Evolutionary conservation across 2,888 invertebrate genomes (phyloP), one percentile per base, ranked within the genome.

Genomic region (Keiferia lycopersicella): DNA sequence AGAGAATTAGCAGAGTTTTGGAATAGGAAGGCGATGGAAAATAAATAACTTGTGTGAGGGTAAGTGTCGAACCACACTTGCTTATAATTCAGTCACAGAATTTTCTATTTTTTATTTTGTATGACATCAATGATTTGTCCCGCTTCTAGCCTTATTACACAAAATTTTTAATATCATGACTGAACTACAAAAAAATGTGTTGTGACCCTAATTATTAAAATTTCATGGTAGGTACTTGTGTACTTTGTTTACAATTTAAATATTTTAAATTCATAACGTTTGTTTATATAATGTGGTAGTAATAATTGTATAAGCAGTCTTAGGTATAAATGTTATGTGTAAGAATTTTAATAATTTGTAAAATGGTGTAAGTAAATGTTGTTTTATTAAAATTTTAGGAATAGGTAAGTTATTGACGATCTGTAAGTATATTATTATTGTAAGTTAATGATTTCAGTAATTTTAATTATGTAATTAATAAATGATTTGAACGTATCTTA

Each of bases 1-100:
- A 84, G 74, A 60, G 88, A 90, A 18, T 72, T 91, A 34, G 82
- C 88, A 0, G 86, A 89, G 8, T 90, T 88, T 69, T 90, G 90
- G 90, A 83, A 76, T 50, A 80, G 70, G 38, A 73, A 74, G 1
- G 79, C 82, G 64, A 53, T 60, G 7, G 53, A 65, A 60, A 34
- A 45, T 58, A 53, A 64, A 53, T 65, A 61, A 61, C 63, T 62
- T 65, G 2, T 45, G 41, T 12, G 59, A 66, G 60, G 67, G 68
- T 30, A 30, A 30, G 34, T 34, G 34, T 34, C 34, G 8, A 34
- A 34, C 3, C 34, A 8, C 68, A 68, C 50, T 62, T 65, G 53
- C 41, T 60, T 65, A 53, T 53, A 14, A 53, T 53, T 53, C 14
- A 10, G 16, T 18, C 4, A 4, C 16, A 10, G 16, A 18, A 48